Percentiles rank a stretch among this genome's conserved stretches.
phyloP scores from a whole-genome alignment of 2,113 vertebrate species.

The Dolichotis patagonum region DNA sequence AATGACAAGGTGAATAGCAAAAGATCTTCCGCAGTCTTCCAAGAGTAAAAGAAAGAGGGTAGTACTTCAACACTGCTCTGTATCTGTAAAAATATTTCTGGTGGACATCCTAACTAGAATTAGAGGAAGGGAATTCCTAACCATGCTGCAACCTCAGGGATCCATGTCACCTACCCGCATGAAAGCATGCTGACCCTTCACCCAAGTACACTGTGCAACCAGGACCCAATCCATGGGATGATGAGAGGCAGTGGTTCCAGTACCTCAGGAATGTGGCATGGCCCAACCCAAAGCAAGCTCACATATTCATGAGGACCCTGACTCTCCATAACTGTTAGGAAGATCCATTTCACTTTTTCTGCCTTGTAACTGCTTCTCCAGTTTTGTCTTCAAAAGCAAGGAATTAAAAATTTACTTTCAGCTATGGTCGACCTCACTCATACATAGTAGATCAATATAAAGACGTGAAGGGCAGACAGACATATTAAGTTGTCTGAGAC shows the following conservation, averaged over 20 bases:
- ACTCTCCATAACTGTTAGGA: background rate
- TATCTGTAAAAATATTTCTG: background rate
- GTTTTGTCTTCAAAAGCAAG: background rate
- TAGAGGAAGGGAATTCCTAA: background rate
- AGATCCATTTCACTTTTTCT: background rate
- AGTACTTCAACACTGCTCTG: background rate
- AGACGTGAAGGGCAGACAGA: background rate
- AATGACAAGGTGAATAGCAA: background rate
- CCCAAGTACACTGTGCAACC: background rate
- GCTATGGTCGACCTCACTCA: background rate
- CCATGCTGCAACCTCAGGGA: background rate
- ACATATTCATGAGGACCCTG: background rate
- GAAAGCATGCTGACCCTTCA: background rate
- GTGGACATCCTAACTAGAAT: background rate
- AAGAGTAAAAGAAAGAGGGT: background rate
- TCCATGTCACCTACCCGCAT: background rate
- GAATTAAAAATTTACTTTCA: background rate
- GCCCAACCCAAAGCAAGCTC: background rate
- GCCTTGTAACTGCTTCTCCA: background rate
- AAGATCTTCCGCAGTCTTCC: background rate
- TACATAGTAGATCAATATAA: background rate
- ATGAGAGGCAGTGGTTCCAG: background rate
- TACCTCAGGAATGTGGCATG: background rate
- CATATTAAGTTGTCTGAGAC: background rate
- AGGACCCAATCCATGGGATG: background rate